Evolutionary conservation across 2,888 invertebrate genomes (phyloP), one percentile per base, ranked within the genome.

Genomic region (Bellardia pandia): DNA sequence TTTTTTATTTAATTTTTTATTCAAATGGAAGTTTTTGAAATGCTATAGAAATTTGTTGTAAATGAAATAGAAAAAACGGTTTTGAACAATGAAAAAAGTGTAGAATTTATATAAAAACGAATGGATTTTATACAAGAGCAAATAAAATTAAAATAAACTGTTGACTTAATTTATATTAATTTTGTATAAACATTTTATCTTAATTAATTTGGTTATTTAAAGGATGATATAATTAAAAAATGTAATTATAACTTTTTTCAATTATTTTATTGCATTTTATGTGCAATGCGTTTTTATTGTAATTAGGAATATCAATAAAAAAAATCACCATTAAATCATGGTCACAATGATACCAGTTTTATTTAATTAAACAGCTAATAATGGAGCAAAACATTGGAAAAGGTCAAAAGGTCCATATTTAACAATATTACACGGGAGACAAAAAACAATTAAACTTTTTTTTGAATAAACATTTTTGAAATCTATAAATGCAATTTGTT

Each of bases 131-230:
- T 76, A 82, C 42, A 7, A 30, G 60, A 13, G 51, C 51, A 42
- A 68, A 68, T 75, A 68, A 64, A 45, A 66, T 66, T 45, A n/a
- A 66, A 82, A 76, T 82, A 82, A 69, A 76, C 37, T 76, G 75
- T 60, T 75, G 68, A 82, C 60, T 82, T 68, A 76, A 82, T 82
- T 82, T 60, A 75, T 75, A 51, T 48, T 60, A 75, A 69, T 75
- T 75, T 82, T 53, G 42, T 42, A 69, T 13, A 37, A 75, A 80
- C 30, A 69, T 40, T 82, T 81, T 69, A 68, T 75, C 66, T 69
- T 76, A 75, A 76, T 82, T 82, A 76, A 69, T 82, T 76, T 82
- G 45, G 53, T 3, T 68, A 16, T 76, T 68, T 68, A 69, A 68
- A 48, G 56, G 30, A 40, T 40, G n/a, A 42, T 56, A 51, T n/a